phyloP scores from a whole-genome alignment of 2,797 vertebrate genomes.

The Trachops cirrhosus region DNA sequence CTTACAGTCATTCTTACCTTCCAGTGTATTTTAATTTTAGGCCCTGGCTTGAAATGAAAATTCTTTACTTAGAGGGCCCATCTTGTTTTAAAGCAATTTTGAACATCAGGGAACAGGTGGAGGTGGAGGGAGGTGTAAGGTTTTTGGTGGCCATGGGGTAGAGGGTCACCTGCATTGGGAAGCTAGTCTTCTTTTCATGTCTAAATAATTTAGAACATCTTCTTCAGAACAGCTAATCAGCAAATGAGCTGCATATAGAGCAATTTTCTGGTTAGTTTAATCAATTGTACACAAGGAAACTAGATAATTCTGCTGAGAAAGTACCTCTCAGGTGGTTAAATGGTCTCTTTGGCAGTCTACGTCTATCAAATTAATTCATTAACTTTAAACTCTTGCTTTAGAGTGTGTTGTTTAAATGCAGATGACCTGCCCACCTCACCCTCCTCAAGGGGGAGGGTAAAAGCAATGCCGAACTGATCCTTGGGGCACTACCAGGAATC shows the following conservation, averaged over 20 bases:
- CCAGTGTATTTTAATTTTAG: not conserved
- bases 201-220: not conserved
- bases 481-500: not conserved
- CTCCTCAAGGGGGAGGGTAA: not conserved
- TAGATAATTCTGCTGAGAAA: not conserved
- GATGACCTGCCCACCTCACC: not conserved
- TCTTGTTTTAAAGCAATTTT: not conserved
- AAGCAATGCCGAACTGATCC: not conserved
- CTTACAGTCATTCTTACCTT: not conserved
- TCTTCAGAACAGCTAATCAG: not conserved
- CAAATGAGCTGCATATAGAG: not conserved
- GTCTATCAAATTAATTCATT: conserved; percentile 3
- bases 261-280: not conserved
- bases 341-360: not conserved
- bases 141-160: not conserved
- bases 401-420: not conserved
- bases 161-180: not conserved
- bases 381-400: not conserved
- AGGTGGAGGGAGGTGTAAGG: not conserved
- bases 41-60: not conserved
- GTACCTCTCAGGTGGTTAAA: not conserved
- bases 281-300: not conserved
- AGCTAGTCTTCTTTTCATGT: not conserved
- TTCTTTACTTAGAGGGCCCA: not conserved
- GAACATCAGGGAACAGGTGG: not conserved